Evolutionary conservation across 2,797 vertebrate genomes (phyloP).

Genomic region (Sebastes itinus): DNA sequence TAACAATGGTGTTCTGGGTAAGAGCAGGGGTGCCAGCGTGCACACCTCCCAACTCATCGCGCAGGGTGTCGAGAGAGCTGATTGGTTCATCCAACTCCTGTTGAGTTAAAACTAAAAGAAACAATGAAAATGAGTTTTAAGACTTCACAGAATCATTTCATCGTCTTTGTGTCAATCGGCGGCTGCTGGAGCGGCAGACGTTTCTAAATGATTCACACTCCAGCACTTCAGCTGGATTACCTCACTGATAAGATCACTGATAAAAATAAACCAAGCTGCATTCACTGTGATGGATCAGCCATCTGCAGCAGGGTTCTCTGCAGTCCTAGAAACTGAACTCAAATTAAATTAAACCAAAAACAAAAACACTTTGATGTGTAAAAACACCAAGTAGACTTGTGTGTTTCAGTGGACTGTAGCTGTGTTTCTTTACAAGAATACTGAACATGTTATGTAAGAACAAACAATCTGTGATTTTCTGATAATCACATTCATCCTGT

Average conservation of each 20-base stretch:
- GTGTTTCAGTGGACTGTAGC: neutral
- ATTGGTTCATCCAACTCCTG: neutral
- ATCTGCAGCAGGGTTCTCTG: neutral
- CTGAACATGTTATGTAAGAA: neutral
- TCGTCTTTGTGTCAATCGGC: neutral
- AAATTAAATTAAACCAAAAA: neutral
- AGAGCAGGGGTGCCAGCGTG: too few species aligned
- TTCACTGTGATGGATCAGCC: constrained; percentile 10
- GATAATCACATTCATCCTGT: neutral
- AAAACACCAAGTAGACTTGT: neutral
- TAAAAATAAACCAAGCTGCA: constrained; percentile 10
- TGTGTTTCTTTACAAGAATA: neutral
- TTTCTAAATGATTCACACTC: constrained; percentile 15
- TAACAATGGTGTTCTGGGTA: neutral
- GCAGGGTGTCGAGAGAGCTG: neutral
- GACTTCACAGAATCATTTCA: neutral
- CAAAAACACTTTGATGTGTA: neutral
- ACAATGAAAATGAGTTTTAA: neutral
- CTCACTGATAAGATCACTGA: constrained; percentile 10
- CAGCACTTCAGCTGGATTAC: constrained; percentile 15
- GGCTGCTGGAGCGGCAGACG: neutral
- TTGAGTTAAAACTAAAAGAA: neutral
- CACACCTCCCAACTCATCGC: neutral
- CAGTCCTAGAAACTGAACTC: neutral
- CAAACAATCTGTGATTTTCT: neutral